Evolutionary conservation across 2,797 vertebrate species (phyloP), one percentile per base, ranked within the genome.

Genomic region (Spondyliosoma cantharus): DNA sequence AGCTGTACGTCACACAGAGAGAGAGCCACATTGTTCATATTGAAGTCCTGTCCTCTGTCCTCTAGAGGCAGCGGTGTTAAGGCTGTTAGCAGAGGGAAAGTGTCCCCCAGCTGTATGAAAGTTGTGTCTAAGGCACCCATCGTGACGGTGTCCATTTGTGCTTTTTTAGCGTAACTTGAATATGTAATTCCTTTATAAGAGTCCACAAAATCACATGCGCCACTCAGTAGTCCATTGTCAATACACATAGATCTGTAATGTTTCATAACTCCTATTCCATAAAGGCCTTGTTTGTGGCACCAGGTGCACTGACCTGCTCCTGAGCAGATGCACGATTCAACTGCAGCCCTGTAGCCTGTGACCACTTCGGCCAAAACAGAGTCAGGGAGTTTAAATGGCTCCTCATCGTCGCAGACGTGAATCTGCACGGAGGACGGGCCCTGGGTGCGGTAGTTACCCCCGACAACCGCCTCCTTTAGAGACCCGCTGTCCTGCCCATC

Each of bases 1-100:
- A 95, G 71, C 83, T 94, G 85, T 25, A 95, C 65, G 11, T 95
- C 93, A 61, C 83, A 88, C 7, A 95, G 90, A 42, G 93, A 93
- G 29, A 93, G 85, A 1, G 87, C 15, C 5, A 90, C n/a, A 12
- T 83, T 86, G 72, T 91, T 91, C 80, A 83, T 74, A 1, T 87
- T 84, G 24, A 84, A 72, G 71, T 90, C 85, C 22, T 84, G 79
- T 15, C 20, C 74, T 53, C 17, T 80, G 3, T 84, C 91, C 48
- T 61, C 29, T 3, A 83, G 65, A 11, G 88, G 64, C 42, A 87
- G 73, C 11, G 82, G 32, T 1, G 90, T 72, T 7, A 88, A 57
- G 27, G 92, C 77, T 12, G 86, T 86, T 9, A 94, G 68, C 56
- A 94, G 76, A 0, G 90, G 85, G 32, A 93, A 93, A 1, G 71